Evolutionary conservation across 2,888 invertebrate genomes (phyloP).

Genomic region (Dicyrtoma fusca): DNA sequence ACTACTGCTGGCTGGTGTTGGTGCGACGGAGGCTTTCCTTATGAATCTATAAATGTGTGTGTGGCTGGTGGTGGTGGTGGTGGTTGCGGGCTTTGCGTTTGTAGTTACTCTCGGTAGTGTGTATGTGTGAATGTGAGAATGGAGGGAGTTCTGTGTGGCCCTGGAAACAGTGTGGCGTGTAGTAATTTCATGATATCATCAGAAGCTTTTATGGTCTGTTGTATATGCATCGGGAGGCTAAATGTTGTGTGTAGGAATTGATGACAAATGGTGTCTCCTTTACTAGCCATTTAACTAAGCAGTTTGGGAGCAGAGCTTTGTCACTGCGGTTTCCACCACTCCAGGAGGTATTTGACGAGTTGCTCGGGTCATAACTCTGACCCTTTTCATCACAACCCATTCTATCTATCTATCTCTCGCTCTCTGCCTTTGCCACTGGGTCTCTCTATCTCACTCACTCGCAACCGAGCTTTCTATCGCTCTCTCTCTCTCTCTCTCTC

Average conservation of each 20-base stretch:
- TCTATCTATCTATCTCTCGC: constrained; percentile 15
- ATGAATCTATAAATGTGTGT: too few species aligned
- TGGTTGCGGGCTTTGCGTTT: too few species aligned
- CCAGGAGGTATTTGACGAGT: constrained; percentile 57
- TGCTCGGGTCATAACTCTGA: constrained; percentile 57
- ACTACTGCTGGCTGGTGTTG: too few species aligned
- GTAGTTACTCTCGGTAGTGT: not conserved
- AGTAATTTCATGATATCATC: constrained; percentile 56
- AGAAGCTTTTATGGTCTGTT: constrained; percentile 57
- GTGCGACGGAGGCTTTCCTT: too few species aligned
- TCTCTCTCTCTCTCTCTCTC: constrained; percentile 7
- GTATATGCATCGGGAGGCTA: constrained; percentile 57
- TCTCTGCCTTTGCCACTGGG: not conserved
- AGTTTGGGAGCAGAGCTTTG: constrained; percentile 51
- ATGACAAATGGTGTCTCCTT: constrained; percentile 58
- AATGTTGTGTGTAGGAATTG: constrained; percentile 58
- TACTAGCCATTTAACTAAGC: constrained; percentile 58
- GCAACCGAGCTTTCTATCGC: not conserved
- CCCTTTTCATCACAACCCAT: constrained; percentile 50
- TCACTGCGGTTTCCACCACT: constrained; percentile 57
- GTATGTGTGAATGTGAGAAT: constrained; percentile 25
- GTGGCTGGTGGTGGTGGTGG: too few species aligned
- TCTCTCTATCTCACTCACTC: constrained; percentile 2
- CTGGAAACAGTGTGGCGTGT: constrained; percentile 36
- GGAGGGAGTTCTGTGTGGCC: constrained; percentile 7